Evolutionary conservation across 1,140 invertebrate genomes (phyloP), one percentile per base, ranked within the genome.

Genomic region (Zaprionus nigranus): DNA sequence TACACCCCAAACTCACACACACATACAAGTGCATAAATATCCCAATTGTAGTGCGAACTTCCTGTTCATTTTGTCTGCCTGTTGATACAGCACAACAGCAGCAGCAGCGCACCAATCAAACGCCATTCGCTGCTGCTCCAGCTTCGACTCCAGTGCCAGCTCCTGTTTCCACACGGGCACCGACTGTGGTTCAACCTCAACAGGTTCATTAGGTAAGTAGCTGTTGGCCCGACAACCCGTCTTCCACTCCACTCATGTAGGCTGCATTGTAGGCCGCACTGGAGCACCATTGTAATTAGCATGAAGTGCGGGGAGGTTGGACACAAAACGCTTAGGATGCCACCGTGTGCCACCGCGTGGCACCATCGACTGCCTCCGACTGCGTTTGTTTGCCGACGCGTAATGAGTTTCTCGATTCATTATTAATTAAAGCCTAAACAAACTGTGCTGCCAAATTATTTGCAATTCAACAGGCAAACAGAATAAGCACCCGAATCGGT

Each of bases 341-440:
- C 22, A 28, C 24, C 20, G 7, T 12, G 3, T 24, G 12, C 53
- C 53, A 56, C 53, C 22, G 53, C 51, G 9, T 11, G 9, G 7
- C 6, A 30, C 28, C 28, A 2, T 7, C 28, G 28, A 28, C 28
- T 28, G 28, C 28, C 26, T 7, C 26, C 28, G 28, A 30, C 49
- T 15, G 30, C 30, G 43, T 60, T 87, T 88, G 85, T 88, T 90
- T 88, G 79, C 82, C 78, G 72, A 75, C 58, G 59, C 79, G 79
- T 90, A 90, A 90, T 90, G 86, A 90, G 86, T 90, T 90, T 90
- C 85, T 77, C 85, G 81, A 90, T 88, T 90, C 86, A 90, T 90
- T 90, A 90, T 90, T 90, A 90, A 90, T 90, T 90, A 90, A 90
- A 90, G 82, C 85, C 85, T 90, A 90, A 90, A 81, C 81, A 90